These are phyloP conservation scores for Mnemiopsis leidyi DNA, from an alignment of 37 sponge, comb jelly and placozoan species.

Conservation along the genomic window DNA sequence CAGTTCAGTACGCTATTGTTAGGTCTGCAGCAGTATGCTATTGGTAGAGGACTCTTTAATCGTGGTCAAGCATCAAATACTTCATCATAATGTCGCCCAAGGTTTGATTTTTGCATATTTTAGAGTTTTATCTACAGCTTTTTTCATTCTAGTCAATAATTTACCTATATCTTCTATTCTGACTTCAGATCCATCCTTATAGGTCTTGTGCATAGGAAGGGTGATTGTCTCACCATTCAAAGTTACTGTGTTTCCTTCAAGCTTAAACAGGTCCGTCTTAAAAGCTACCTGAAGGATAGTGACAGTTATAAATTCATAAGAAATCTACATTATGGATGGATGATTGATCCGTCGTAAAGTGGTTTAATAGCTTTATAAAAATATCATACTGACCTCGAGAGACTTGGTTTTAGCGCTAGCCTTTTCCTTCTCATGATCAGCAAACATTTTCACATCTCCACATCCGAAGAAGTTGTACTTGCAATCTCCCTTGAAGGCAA, in stretches of 20 bases:
- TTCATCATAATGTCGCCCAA: too few relatives aligned
- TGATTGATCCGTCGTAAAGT: too few relatives aligned
- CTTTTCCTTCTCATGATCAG: slow-evolving; percentile 28
- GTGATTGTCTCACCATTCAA: background rate
- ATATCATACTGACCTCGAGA: background rate
- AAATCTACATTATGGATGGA: too few relatives aligned
- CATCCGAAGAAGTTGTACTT: slow-evolving; percentile 35
- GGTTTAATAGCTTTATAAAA: too few relatives aligned
- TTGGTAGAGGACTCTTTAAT: too few relatives aligned
- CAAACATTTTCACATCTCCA: background rate
- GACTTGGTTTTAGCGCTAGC: slow-evolving; percentile 6
- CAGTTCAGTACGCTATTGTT: too few relatives aligned
- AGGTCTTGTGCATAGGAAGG: slow-evolving; percentile 17
- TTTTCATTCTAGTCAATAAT: too few relatives aligned
- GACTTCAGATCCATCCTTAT: background rate
- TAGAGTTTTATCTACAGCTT: too few relatives aligned
- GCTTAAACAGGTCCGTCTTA: background rate
- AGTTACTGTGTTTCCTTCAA: background rate
- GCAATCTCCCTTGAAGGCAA: slow-evolving; percentile 24
- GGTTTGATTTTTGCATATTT: too few relatives aligned
- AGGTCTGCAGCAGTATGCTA: too few relatives aligned
- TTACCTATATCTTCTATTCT: background rate
- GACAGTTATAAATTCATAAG: background rate
- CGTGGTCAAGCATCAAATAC: too few relatives aligned
- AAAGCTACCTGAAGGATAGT: background rate